Percentiles rank a stretch among this genome's conserved stretches.
Conservation (phyloP, 2,888 invertebrate genomes). For the Lamellibrachia columna region DNA sequence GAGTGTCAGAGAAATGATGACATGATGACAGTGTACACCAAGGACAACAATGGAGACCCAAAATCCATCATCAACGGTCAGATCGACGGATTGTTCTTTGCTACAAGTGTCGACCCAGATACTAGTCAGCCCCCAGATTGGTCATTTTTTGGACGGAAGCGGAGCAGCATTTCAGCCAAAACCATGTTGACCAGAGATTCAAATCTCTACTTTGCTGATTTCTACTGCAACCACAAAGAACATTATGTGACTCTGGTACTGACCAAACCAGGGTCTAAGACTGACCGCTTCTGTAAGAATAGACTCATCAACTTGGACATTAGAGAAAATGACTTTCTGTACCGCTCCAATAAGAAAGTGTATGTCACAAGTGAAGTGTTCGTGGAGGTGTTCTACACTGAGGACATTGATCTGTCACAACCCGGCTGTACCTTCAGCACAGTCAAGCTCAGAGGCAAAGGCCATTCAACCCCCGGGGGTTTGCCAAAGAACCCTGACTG, state of each 20-base stretch:
- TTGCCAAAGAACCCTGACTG: slow-evolving; percentile 25
- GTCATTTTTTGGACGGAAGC: background rate
- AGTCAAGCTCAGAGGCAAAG: slow-evolving; percentile 18
- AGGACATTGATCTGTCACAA: slow-evolving; percentile 25
- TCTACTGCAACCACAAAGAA: slow-evolving; percentile 26
- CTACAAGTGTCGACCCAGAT: slow-evolving; percentile 28
- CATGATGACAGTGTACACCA: slow-evolving; percentile 34
- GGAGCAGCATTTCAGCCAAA: slow-evolving; percentile 13
- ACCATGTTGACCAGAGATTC: background rate
- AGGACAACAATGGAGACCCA: slow-evolving; percentile 36
- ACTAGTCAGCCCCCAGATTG: background rate
- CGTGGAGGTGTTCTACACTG: slow-evolving; percentile 30
- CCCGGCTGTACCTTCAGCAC: background rate
- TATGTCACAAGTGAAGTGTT: background rate
- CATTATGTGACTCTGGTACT: slow-evolving; percentile 36
- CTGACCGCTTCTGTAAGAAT: slow-evolving; percentile 29
- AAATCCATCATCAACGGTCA: slow-evolving; percentile 31
- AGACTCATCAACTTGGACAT: slow-evolving; percentile 17
- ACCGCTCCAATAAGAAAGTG: background rate
- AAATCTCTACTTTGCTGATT: slow-evolving; percentile 33
- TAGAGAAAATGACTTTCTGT: background rate
- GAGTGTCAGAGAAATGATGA: slow-evolving; percentile 27
- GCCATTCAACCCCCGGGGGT: slow-evolving; percentile 28
- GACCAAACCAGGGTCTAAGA: slow-evolving; percentile 24
- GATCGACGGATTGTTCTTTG: slow-evolving; percentile 36